phyloP scores from a whole-genome alignment of 2,113 vertebrate species.

The Arizona elegans region DNA sequence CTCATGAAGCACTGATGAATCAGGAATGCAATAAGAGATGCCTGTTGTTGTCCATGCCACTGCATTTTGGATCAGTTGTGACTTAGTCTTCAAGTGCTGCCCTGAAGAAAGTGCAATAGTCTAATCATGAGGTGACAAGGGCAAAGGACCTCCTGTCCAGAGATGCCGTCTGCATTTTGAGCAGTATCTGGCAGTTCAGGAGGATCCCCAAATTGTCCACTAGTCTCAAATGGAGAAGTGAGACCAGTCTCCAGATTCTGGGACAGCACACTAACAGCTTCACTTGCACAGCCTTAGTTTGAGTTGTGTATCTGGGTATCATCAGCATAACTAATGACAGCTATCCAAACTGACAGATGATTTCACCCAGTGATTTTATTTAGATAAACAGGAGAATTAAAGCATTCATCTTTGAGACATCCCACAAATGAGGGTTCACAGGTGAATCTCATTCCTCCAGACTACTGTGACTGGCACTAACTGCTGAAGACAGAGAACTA shows the following conservation, averaged over 20 bases:
- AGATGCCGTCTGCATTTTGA: not conserved
- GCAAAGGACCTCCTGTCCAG: not conserved
- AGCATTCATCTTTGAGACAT: not conserved
- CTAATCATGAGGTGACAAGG: not conserved
- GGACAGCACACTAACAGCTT: not conserved
- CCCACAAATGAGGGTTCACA: not conserved
- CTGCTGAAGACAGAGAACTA: not conserved
- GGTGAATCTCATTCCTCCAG: not conserved
- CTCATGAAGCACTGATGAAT: not conserved
- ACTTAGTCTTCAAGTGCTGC: not conserved
- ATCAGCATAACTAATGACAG: not conserved
- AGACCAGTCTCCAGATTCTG: not conserved
- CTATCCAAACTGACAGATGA: not conserved
- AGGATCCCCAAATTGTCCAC: not conserved
- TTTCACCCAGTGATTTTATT: not conserved
- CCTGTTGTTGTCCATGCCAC: not conserved
- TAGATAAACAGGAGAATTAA: not conserved
- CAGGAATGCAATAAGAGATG: not conserved
- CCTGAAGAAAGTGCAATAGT: not conserved
- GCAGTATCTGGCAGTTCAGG: not conserved
- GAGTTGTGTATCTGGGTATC: not conserved
- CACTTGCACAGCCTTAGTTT: not conserved
- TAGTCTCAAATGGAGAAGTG: not conserved
- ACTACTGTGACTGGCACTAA: not conserved
- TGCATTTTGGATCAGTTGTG: not conserved